These are phyloP conservation scores for Hydrotaea cyrtoneurina DNA, from an alignment of 2,888 invertebrate species.

Conservation along the genomic window DNA sequence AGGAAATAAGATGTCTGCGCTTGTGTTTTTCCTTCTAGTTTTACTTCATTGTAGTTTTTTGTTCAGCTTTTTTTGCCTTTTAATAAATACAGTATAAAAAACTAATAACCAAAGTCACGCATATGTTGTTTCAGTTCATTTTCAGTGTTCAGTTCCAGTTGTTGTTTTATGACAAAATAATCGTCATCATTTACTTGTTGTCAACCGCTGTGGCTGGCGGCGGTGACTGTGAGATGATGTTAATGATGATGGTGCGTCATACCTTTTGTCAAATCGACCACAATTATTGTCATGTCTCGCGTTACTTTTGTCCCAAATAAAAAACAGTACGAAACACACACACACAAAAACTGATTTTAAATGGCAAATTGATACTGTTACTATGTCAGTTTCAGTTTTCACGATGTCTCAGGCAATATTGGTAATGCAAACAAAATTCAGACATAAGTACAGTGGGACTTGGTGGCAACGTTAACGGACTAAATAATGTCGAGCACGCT, in stretches of 20 bases:
- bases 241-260: slow-evolving; percentile 51
- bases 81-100: slow-evolving; percentile 10
- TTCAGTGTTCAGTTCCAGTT: slow-evolving; percentile 11
- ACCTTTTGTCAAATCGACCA: slow-evolving; percentile 31
- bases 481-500: too few relatives aligned
- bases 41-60: slow-evolving; percentile 3
- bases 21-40: slow-evolving; percentile 23
- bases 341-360: slow-evolving; percentile 15
- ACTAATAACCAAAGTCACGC: slow-evolving; percentile 54
- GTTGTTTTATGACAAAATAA: slow-evolving; percentile 58
- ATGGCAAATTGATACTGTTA: slow-evolving; percentile 31
- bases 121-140: slow-evolving; percentile 43
- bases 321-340: not conserved
- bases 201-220: slow-evolving; percentile 26
- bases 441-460: slow-evolving; percentile 21
- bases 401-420: slow-evolving; percentile 42
- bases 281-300: slow-evolving; percentile 35
- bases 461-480: too few relatives aligned
- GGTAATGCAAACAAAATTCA: not conserved
- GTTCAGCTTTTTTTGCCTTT: slow-evolving; percentile 15
- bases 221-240: slow-evolving; percentile 21
- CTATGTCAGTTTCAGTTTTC: slow-evolving; percentile 40
- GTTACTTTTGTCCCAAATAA: not conserved
- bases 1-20: slow-evolving; percentile 45
- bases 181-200: slow-evolving; percentile 55